Percentiles rank a stretch among this genome's conserved stretches.
Conservation (phyloP, 2,113 vertebrate species). For the Maccullochella peelii region DNA sequence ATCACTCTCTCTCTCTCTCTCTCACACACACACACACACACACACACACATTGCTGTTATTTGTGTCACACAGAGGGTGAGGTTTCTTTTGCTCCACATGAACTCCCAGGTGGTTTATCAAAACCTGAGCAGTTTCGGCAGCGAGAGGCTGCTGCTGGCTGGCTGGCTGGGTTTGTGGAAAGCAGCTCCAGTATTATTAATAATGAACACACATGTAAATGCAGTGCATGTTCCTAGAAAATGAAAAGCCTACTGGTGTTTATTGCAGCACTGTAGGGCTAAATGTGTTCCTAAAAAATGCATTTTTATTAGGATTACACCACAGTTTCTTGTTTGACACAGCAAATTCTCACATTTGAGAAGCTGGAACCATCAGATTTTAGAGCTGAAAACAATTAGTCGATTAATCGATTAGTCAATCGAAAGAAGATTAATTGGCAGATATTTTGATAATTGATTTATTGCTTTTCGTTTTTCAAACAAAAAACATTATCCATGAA, state of each 20-base stretch:
- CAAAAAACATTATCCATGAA: not conserved
- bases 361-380: not conserved
- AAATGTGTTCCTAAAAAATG: conserved; percentile 22
- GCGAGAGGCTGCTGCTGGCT: conserved; percentile 48
- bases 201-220: conserved; percentile 64
- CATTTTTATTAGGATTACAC: conserved; percentile 45
- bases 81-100: conserved; percentile 72
- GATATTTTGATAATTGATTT: not conserved
- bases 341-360: not conserved
- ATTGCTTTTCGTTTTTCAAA: not conserved
- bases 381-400: not conserved
- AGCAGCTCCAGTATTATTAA: conserved; percentile 53
- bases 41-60: conserved; percentile 68
- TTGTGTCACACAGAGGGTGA: conserved; percentile 77
- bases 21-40: conserved; percentile 55
- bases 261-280: conserved; percentile 1
- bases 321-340: conserved; percentile 35
- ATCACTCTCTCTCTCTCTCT: not conserved
- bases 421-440: not conserved
- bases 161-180: conserved; percentile 32
- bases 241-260: conserved; percentile 37
- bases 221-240: conserved; percentile 55
- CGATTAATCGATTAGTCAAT: not conserved
- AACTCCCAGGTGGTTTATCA: conserved; percentile 79
- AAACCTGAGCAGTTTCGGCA: conserved; percentile 77